Conservation (phyloP, 2,797 vertebrate genomes). For the Pitangus sulphuratus region DNA sequence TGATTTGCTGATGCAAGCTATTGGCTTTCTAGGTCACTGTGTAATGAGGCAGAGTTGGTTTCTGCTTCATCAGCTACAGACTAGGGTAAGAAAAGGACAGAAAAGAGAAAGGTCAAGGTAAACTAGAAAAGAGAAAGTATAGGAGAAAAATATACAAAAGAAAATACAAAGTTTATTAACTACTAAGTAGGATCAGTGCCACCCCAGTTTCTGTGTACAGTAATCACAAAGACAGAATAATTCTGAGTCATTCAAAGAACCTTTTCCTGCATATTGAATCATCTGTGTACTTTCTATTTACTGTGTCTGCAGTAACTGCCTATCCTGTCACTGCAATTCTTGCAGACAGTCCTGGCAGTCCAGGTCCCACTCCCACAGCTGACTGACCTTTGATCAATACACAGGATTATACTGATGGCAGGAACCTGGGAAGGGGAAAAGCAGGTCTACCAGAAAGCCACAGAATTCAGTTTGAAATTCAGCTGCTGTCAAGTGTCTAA, state of each 20-base stretch:
- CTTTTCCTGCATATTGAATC: not conserved
- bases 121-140: not conserved
- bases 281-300: not conserved
- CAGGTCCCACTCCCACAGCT: not conserved
- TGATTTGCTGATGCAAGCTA: conserved; percentile 48
- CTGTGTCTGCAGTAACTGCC: not conserved
- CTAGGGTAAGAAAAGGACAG: conserved; percentile 13
- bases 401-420: not conserved
- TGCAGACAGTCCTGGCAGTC: not conserved
- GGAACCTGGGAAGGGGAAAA: not conserved
- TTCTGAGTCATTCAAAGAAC: not conserved
- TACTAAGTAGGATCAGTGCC: not conserved
- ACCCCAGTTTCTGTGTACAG: not conserved
- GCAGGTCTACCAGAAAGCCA: not conserved
- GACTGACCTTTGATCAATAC: not conserved
- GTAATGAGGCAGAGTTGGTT: conserved; percentile 28
- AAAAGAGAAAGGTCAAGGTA: conserved; percentile 10
- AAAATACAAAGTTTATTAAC: not conserved
- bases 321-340: not conserved
- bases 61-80: conserved; percentile 31
- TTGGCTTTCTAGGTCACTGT: conserved; percentile 41
- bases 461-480: not conserved
- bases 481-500: not conserved
- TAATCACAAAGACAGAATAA: not conserved
- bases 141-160: not conserved